Conservation (phyloP, 2,888 invertebrate species). For the Tetrapedia diversipes region DNA sequence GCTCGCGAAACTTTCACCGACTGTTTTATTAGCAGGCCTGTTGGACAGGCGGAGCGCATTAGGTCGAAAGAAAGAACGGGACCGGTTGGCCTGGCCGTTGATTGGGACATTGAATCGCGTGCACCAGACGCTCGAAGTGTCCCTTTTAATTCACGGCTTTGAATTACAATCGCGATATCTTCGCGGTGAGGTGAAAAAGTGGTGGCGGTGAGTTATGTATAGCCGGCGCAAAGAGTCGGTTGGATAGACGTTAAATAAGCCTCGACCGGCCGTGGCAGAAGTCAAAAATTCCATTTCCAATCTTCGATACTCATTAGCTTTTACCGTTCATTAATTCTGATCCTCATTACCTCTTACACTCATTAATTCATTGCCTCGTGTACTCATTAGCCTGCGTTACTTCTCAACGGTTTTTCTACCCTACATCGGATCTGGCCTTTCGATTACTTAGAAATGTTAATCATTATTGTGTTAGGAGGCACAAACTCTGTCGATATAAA, state of each 20-base stretch:
- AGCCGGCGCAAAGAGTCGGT: not conserved
- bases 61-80: conserved; percentile 35
- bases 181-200: conserved; percentile 7
- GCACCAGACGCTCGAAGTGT: conserved; percentile 43
- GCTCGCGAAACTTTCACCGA: conserved; percentile 54
- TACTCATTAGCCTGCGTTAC: conserved; percentile 17
- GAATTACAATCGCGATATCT: conserved; percentile 46
- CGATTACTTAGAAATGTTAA: conserved; percentile 17
- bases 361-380: conserved; percentile 26
- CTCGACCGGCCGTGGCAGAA: not conserved
- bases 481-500: not conserved
- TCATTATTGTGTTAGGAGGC: not conserved
- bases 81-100: conserved; percentile 47
- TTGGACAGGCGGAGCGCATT: conserved; percentile 30
- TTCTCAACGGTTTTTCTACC: not conserved
- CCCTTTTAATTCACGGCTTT: conserved; percentile 43
- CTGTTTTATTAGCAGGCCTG: conserved; percentile 43
- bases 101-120: conserved; percentile 55
- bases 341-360: conserved; percentile 23
- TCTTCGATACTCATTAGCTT: conserved; percentile 27
- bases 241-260: conserved; percentile 4
- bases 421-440: not conserved
- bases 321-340: conserved; percentile 24
- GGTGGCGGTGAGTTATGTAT: conserved; percentile 31
- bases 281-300: conserved; percentile 19